These are phyloP conservation scores for Drosophila merina DNA, from an alignment of 2,888 invertebrate genomes.

Conservation along the genomic window DNA sequence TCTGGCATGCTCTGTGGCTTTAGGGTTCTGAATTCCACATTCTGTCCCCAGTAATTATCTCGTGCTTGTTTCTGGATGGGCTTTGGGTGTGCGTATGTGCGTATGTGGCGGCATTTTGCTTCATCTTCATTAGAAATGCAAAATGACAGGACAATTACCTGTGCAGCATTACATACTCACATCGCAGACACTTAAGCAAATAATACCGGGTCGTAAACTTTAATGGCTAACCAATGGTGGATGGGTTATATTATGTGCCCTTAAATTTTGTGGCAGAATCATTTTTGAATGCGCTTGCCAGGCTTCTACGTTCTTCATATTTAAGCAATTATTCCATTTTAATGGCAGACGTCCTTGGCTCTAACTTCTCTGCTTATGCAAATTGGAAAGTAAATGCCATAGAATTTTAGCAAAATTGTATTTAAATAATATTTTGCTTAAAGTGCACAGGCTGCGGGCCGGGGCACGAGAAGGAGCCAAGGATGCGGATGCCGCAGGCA, in stretches of 20 bases:
- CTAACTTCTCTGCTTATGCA: conserved; percentile 40
- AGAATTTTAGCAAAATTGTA: conserved; percentile 51
- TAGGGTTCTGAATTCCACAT: conserved; percentile 8
- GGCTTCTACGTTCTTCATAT: conserved; percentile 40
- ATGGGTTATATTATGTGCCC: conserved; percentile 56
- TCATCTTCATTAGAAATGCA: conserved; percentile 80
- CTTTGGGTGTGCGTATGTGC: conserved; percentile 40
- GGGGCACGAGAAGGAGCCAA: conserved; percentile 12
- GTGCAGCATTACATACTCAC: conserved; percentile 23
- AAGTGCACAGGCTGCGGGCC: conserved; percentile 23
- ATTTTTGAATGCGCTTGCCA: conserved; percentile 31
- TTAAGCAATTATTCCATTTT: conserved; percentile 67
- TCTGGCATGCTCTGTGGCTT: conserved; percentile 25
- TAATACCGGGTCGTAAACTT: conserved; percentile 64
- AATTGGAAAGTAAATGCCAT: conserved; percentile 48
- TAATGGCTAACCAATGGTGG: conserved; percentile 67
- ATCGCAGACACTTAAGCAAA: conserved; percentile 59
- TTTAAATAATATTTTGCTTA: conserved; percentile 59
- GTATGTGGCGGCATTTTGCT: conserved; percentile 72
- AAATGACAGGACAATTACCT: conserved; percentile 78
- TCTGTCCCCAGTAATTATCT: conserved; percentile 63
- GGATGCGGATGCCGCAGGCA: conserved; percentile 36
- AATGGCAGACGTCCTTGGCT: conserved; percentile 21
- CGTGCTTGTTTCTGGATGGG: conserved; percentile 9
- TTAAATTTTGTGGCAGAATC: conserved; percentile 36